phyloP scores from a whole-genome alignment of 2,113 vertebrate genomes.

The Neogobius melanostomus region DNA sequence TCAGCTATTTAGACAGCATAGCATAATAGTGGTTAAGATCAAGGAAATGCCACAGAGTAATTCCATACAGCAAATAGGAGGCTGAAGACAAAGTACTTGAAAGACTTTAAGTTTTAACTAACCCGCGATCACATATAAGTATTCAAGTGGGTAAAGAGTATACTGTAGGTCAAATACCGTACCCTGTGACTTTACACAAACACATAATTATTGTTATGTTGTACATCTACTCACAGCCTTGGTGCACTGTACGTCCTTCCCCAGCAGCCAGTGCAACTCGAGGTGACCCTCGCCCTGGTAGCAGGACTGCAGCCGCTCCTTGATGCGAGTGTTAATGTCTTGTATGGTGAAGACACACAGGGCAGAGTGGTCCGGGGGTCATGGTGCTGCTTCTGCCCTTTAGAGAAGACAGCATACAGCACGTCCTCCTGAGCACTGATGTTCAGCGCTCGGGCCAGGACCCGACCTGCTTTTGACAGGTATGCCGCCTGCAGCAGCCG shows the following conservation, averaged over 20 bases:
- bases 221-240: slow-evolving; percentile 83
- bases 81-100: neutral
- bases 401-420: slow-evolving; percentile 95
- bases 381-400: slow-evolving; percentile 94
- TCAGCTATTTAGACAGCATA: slow-evolving; percentile 38
- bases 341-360: slow-evolving; percentile 91
- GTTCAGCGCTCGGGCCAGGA: slow-evolving; percentile 85
- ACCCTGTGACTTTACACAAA: neutral
- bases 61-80: neutral
- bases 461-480: slow-evolving; percentile 85
- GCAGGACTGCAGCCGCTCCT: slow-evolving; percentile 92
- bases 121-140: no score
- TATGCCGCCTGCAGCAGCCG: slow-evolving; percentile 91
- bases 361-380: slow-evolving; percentile 86
- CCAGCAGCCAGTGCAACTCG: slow-evolving; percentile 96
- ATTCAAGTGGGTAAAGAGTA: no score
- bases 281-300: slow-evolving; percentile 95
- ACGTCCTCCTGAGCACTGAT: slow-evolving; percentile 86
- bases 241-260: slow-evolving; percentile 94
- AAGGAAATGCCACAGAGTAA: slow-evolving; percentile 22
- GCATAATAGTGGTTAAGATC: slow-evolving; percentile 16
- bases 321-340: slow-evolving; percentile 86
- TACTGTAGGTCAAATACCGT: no score
- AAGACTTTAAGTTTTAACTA: neutral
- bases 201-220: neutral